Evolutionary conservation across 2,888 invertebrate genomes (phyloP), one percentile per base, ranked within the genome.

Genomic region (Empis livida): DNA sequence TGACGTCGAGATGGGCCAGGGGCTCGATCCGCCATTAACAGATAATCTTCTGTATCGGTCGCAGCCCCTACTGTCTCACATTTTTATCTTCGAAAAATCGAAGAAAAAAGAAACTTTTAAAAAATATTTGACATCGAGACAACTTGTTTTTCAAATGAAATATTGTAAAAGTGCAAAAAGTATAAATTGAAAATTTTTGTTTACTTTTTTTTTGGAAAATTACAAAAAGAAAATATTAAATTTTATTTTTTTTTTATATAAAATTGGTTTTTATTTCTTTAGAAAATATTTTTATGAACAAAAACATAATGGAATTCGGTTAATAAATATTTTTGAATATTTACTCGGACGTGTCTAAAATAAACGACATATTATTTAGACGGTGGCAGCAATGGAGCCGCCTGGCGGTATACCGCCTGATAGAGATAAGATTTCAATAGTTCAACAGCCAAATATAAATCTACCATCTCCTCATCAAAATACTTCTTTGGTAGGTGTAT

Each of bases 221-320:
- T 20, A 8, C 14, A 20, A 20, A 11, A 16, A 35, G 31, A 13
- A 31, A 9, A n/a, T n/a, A n/a, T 20, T 20, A 5, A 20, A 20
- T n/a, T 20, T 20, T 20, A 5, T 20, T 20, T 20, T 20, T 20
- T 20, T 20, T 20, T 20, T 20, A 5, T 20, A 20, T 20, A 20
- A 20, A 20, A 20, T 20, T 5, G 5, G 3, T 20, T 20, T 20
- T 20, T 20, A 5, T 20, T 3, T 20, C 43, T 48, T 37, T 48
- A 37, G 35, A 43, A 39, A 43, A 61, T 56, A 61, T 61, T 62
- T 63, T 61, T 59, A 60, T 61, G 59, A 59, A 61, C 57, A 61
- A 60, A 59, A 61, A 63, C 61, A 62, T 23, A 59, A 67, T 66
- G 67, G 66, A 66, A 61, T 66, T 65, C 55, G 66, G 66, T 53